Evolutionary conservation across 2,888 invertebrate genomes (phyloP).

Genomic region (Hedychridium roseum): DNA sequence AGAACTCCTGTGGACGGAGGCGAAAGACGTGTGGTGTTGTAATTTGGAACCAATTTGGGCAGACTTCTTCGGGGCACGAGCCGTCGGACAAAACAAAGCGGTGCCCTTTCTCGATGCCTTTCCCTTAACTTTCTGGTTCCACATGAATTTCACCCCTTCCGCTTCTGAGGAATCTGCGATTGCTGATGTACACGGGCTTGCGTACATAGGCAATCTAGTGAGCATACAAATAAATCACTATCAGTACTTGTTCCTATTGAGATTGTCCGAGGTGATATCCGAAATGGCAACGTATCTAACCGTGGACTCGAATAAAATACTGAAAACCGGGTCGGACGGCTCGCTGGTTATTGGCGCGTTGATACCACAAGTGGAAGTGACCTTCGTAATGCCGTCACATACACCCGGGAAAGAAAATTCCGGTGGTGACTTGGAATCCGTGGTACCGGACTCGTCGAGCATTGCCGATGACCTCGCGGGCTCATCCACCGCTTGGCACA

Average conservation of each 20-base stretch:
- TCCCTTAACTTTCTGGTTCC: slow-evolving; percentile 87
- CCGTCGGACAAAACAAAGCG: slow-evolving; percentile 75
- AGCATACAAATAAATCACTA: slow-evolving; percentile 93
- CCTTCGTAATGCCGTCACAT: slow-evolving; percentile 85
- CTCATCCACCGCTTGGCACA: slow-evolving; percentile 45
- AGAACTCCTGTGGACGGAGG: slow-evolving; percentile 80
- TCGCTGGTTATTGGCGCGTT: slow-evolving; percentile 79
- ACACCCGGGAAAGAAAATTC: slow-evolving; percentile 88
- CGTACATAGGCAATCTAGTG: slow-evolving; percentile 83
- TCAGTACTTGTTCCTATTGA: slow-evolving; percentile 87
- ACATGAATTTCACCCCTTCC: slow-evolving; percentile 61
- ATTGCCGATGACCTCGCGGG: slow-evolving; percentile 74
- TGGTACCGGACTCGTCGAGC: slow-evolving; percentile 85
- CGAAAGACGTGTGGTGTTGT: slow-evolving; percentile 89
- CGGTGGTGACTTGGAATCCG: slow-evolving; percentile 83
- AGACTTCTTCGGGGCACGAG: slow-evolving; percentile 87
- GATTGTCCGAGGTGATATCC: slow-evolving; percentile 81
- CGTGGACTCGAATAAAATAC: slow-evolving; percentile 78
- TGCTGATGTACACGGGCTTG: slow-evolving; percentile 81
- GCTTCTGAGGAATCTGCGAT: slow-evolving; percentile 41
- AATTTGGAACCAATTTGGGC: slow-evolving; percentile 91
- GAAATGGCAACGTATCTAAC: slow-evolving; percentile 83
- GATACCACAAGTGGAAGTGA: slow-evolving; percentile 87
- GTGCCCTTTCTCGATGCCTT: slow-evolving; percentile 86
- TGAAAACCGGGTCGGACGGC: slow-evolving; percentile 66